A percentile compares a stretch with the other conserved stretches of the same genome.
Evolutionary conservation across 2,113 vertebrate genomes (phyloP).

Genomic region (Epinephelus moara): DNA sequence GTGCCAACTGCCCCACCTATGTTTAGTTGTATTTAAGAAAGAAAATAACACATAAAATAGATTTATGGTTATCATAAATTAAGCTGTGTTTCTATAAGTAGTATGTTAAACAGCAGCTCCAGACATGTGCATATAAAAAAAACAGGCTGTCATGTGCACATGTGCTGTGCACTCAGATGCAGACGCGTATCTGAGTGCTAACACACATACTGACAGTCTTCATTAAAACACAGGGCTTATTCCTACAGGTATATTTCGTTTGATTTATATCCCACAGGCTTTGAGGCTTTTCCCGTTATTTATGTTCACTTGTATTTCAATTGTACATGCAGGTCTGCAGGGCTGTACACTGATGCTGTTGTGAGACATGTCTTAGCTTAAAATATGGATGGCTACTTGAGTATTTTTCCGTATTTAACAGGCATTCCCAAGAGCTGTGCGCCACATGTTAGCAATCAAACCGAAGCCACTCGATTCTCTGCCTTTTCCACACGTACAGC

Average conservation of each 20-base stretch:
- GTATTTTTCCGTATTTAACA: constrained; percentile 19
- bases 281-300: constrained; percentile 17
- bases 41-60: neutral
- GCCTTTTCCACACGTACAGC: neutral
- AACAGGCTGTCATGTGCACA: constrained; percentile 34
- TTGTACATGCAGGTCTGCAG: neutral
- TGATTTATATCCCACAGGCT: constrained; percentile 32
- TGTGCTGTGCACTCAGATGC: constrained; percentile 19
- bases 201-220: constrained; percentile 29
- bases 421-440: neutral
- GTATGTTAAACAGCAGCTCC: constrained; percentile 25
- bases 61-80: constrained; percentile 15
- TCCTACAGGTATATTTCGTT: constrained; percentile 32
- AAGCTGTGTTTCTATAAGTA: neutral
- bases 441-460: neutral
- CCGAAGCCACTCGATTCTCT: neutral
- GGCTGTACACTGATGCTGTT: neutral
- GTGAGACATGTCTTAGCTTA: neutral
- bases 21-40: neutral
- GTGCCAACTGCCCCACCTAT: neutral
- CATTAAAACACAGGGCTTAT: constrained; percentile 35
- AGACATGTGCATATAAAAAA: constrained; percentile 22
- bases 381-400: neutral
- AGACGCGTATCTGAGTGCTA: neutral
- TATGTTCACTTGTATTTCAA: constrained; percentile 13